Percentiles rank a stretch among this genome's conserved stretches.
These are phyloP conservation scores for Protobothrops mucrosquamatus DNA, from an alignment of 2,113 vertebrate species.

Conservation along the genomic window DNA sequence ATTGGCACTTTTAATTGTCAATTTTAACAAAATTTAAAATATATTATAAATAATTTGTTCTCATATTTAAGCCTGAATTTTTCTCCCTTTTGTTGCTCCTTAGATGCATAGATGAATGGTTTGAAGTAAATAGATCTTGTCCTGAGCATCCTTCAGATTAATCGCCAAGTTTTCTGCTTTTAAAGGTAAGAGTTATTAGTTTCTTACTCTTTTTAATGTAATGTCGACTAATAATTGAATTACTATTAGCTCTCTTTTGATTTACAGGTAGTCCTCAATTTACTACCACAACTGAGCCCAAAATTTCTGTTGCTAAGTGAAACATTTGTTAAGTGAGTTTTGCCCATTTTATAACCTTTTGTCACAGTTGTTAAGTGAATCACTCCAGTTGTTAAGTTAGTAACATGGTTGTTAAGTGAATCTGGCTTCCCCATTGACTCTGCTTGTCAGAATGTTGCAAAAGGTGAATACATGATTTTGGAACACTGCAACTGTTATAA, in stretches of 20 bases:
- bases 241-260: not conserved
- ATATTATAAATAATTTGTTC: not conserved
- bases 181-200: slow-evolving; percentile 65
- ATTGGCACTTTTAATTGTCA: not conserved
- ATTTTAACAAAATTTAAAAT: not conserved
- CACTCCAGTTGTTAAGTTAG: too few species aligned
- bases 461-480: not conserved
- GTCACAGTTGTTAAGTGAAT: not conserved
- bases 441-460: not conserved
- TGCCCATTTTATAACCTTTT: not conserved
- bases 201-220: not conserved
- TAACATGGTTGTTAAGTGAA: not conserved
- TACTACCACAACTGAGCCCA: not conserved
- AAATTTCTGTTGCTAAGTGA: not conserved
- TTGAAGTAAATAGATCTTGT: slow-evolving; percentile 96
- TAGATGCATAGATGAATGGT: slow-evolving; percentile 97
- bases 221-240: not conserved
- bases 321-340: not conserved
- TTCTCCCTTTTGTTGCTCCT: slow-evolving; percentile 52
- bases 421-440: not conserved
- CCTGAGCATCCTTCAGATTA: slow-evolving; percentile 96
- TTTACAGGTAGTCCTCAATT: not conserved
- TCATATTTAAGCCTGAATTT: slow-evolving; percentile 37
- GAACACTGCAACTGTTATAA: not conserved
- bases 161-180: slow-evolving; percentile 65